Percentiles rank a stretch among this genome's conserved stretches.
Evolutionary conservation across 2,888 invertebrate genomes (phyloP).

Genomic region (Desoria tigrina): DNA sequence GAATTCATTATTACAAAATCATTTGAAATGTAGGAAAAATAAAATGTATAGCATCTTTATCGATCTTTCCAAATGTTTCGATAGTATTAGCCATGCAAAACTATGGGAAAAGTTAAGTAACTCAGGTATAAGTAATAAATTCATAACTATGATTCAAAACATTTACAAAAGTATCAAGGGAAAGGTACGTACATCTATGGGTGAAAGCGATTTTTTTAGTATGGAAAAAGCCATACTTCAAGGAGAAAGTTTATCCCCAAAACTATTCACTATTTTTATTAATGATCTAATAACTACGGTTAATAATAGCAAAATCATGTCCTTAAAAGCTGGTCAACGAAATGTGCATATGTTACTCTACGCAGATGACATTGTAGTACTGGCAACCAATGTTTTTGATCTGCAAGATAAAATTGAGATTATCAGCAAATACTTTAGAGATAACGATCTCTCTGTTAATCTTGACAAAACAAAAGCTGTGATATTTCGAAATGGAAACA

Average conservation of each 20-base stretch:
- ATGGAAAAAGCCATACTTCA: conserved; percentile 14
- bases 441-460: conserved; percentile 11
- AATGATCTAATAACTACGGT: conserved; percentile 8
- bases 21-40: neutral
- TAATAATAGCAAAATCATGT: neutral
- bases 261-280: conserved; percentile 22
- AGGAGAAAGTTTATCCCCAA: conserved; percentile 17
- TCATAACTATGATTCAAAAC: conserved; percentile 9
- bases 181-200: conserved; percentile 5
- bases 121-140: conserved; percentile 19
- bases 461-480: conserved; percentile 21
- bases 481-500: conserved; percentile 6
- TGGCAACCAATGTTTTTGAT: conserved; percentile 15
- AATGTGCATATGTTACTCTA: conserved; percentile 12
- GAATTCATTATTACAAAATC: conserved; percentile 4
- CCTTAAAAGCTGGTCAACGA: neutral
- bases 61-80: conserved; percentile 19
- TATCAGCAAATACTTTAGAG: neutral
- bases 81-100: conserved; percentile 18
- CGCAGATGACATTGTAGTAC: conserved; percentile 23
- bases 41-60: conserved; percentile 23
- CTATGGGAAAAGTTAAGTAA: conserved; percentile 24
- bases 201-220: conserved; percentile 12
- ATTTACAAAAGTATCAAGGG: conserved; percentile 18
- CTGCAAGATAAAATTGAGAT: conserved; percentile 18